Base-by-base conservation (phyloP, 2,113 vertebrate species). In the Pelmatolapia mariae region DNA sequence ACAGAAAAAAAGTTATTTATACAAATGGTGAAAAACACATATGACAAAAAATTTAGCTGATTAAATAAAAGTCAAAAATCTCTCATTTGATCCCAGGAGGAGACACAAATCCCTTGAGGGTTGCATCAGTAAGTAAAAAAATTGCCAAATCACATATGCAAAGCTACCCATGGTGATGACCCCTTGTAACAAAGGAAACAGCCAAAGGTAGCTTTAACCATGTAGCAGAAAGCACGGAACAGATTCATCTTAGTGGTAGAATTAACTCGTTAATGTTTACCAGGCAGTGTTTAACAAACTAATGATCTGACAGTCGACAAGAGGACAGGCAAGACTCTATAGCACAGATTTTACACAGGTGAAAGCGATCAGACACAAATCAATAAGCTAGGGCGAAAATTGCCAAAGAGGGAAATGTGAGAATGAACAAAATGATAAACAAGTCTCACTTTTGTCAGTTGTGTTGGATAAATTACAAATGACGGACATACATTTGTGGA, bases 121-220 rank as follows among this genome's bases (percentile, higher is more conserved):
- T 15, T 40, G 63, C 63, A 22, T 68, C 22, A 68, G 33, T 38
- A 68, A 68, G 3, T 0, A 36, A 0, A 45, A 0, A 3, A n/a
- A n/a, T 19, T 11, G 4, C 3, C 7, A 8, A 68, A 68, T 68
- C 63, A 68, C 40, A 68, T 40, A 22, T 68, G 63, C 63, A 68
- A 40, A 40, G 36, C 63, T 68, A 68, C 3, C 36, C 63, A 68
- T 22, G 19, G 11, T 3, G 36, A 40, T 9, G 19, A 40, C 3
- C 11, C 11, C 36, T 22, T 40, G 63, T 0, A 68, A 68, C 19
- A 40, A 68, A 68, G 36, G 63, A 22, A 40, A 22, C 36, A 68
- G 11, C n/a, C 19, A 22, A 68, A 1, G 12, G 63, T 40, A 40
- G 36, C 5, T 68, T 68, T 68, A 36, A 40, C 5, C 63, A 68